Percentiles rank a stretch among this genome's conserved stretches.
phyloP scores from a whole-genome alignment of 2,888 invertebrate species.

The Nomada ferruginata region DNA sequence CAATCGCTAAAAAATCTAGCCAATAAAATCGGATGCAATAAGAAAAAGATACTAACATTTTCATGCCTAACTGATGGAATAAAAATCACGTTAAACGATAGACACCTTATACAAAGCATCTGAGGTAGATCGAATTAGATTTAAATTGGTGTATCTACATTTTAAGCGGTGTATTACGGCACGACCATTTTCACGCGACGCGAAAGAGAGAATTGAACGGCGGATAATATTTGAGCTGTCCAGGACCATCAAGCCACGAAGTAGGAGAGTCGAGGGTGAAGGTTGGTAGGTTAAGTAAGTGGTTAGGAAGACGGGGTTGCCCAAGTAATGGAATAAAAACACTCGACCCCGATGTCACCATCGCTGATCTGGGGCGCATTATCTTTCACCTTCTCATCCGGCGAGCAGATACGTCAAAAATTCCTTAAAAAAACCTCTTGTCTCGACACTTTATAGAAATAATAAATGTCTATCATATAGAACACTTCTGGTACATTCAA shows the following conservation, averaged over 20 bases:
- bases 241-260: conserved; percentile 69
- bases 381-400: conserved; percentile 53
- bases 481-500: background rate
- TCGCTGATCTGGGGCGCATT: conserved; percentile 57
- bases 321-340: conserved; percentile 83
- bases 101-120: conserved; percentile 45
- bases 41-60: background rate
- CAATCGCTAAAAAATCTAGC: background rate
- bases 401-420: conserved; percentile 50
- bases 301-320: conserved; percentile 79
- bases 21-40: background rate
- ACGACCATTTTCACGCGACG: conserved; percentile 32
- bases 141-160: conserved; percentile 50
- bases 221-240: conserved; percentile 82
- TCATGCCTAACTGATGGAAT: background rate
- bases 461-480: conserved; percentile 19
- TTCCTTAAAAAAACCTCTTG: conserved; percentile 41
- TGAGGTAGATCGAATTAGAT: conserved; percentile 52
- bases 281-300: conserved; percentile 79
- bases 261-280: conserved; percentile 67
- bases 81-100: conserved; percentile 1
- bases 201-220: conserved; percentile 56
- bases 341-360: conserved; percentile 79
- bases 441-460: conserved; percentile 20
- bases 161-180: conserved; percentile 34